Conservation (phyloP, 2,888 invertebrate species). For the Falcaria lacertinaria region DNA sequence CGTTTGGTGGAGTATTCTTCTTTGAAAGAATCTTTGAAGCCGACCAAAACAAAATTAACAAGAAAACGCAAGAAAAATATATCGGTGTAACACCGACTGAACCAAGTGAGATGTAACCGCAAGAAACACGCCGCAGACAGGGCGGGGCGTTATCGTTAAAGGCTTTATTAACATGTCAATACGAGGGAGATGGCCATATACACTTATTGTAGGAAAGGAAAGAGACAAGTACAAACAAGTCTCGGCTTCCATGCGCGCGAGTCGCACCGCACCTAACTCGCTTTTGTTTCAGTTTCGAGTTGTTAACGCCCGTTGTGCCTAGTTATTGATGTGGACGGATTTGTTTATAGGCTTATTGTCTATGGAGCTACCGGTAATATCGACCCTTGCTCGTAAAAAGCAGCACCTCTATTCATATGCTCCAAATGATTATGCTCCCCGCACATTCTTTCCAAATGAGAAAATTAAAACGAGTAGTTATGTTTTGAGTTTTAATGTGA, state of each 20-base stretch:
- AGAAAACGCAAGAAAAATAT: too few species aligned
- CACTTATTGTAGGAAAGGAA: conserved; percentile 19
- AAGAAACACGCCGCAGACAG: conserved; percentile 27
- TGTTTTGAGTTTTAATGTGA: neutral
- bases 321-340: conserved; percentile 38
- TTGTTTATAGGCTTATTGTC: conserved; percentile 37
- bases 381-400: conserved; percentile 6
- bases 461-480: conserved; percentile 1
- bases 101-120: conserved; percentile 5
- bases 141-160: conserved; percentile 44
- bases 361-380: conserved; percentile 31
- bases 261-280: conserved; percentile 41
- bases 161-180: conserved; percentile 63
- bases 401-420: conserved; percentile 2
- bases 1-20: too few species aligned
- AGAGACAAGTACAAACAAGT: conserved; percentile 27
- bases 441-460: neutral
- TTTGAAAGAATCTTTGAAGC: too few species aligned
- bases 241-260: conserved; percentile 43
- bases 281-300: conserved; percentile 45
- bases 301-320: conserved; percentile 49
- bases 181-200: conserved; percentile 36
- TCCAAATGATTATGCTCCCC: neutral
- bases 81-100: neutral
- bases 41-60: too few species aligned